Evolutionary conservation across 1,140 invertebrate genomes (phyloP), one percentile per base, ranked within the genome.

Genomic region (Drosophila paulistorum): DNA sequence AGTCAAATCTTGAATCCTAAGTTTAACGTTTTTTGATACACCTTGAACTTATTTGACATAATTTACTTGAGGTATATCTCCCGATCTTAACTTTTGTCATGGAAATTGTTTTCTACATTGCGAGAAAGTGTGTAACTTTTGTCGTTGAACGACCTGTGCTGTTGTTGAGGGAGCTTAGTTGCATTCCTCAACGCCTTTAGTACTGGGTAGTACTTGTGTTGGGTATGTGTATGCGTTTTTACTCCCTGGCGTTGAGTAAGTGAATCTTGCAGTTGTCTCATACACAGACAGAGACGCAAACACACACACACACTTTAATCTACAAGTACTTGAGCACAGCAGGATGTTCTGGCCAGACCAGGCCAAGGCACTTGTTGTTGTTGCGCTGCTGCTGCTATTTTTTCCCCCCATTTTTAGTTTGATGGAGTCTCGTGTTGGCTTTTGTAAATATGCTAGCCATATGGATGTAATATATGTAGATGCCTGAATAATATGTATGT

Each of bases 361-460:
- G 59, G 48, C 23, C 20, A 37, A 71, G 65, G 65, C 80, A 89
- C 83, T 89, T 89, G 84, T 87, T 79, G 83, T 86, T 64, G 74
- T 68, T 67, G 9, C 35, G 35, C 1, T 37, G 60, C 48, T 51
- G 5, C 42, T 70, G 35, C 35, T 71, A 42, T 33, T 1, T 63
- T 39, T 41, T 48, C 23, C 3, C 3, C 55, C 33, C 35, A 54
- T 48, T 73, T 67, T 61, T 33, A 6, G 33, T 14, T 30, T 57
- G 57, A n/a, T 71, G 72, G 68, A 70, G 68, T 65, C 67, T 65
- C 67, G 65, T 58, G 20, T 62, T 83, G 62, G 64, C 74, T 74
- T 67, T 68, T 73, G 70, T 66, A 69, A 87, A 89, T 89, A 84
- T 89, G 83, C 70, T 77, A 69, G 77, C 79, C 83, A 87, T 87